A percentile compares a stretch with the other conserved stretches of the same genome.
Conservation (phyloP, 2,888 invertebrate species). For the Chelonus formosanus region DNA sequence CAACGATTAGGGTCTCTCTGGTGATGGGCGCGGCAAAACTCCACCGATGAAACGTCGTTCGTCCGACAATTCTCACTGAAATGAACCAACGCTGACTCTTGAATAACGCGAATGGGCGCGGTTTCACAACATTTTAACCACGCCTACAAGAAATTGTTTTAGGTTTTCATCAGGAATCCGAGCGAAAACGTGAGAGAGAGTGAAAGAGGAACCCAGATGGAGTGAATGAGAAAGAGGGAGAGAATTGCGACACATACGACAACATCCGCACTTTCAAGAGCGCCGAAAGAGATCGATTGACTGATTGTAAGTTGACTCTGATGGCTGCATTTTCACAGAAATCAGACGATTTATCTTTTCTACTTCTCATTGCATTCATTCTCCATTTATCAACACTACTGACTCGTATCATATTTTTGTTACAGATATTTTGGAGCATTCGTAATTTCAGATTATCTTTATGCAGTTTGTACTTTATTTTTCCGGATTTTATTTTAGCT, state of each 20-base stretch:
- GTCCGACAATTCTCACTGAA: too few species aligned
- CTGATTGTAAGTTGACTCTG: constrained; percentile 10
- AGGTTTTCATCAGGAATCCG: constrained; percentile 33
- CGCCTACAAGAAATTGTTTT: constrained; percentile 33
- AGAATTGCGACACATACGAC: constrained; percentile 39
- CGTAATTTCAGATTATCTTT: too few species aligned
- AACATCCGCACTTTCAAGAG: constrained; percentile 39
- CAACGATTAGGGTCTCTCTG: not conserved
- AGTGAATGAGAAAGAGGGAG: constrained; percentile 27
- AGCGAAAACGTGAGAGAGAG: constrained; percentile 16
- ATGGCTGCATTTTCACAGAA: constrained; percentile 26
- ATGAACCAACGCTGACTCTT: constrained; percentile 2
- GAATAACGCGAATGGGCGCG: constrained; percentile 34
- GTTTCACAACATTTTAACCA: constrained; percentile 19
- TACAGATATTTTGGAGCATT: too few species aligned
- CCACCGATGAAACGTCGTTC: constrained; percentile 57
- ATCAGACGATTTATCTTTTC: constrained; percentile 1
- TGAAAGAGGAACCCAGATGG: constrained; percentile 17
- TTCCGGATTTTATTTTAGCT: not conserved
- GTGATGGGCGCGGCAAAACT: constrained; percentile 56
- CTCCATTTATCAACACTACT: not conserved
- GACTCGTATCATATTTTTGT: too few species aligned
- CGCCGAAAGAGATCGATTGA: constrained; percentile 52
- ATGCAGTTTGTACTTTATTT: not conserved
- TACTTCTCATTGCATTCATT: constrained; percentile 1